Conservation (phyloP, 37 sponge, comb jelly and placozoan species). For the Axinella damicornis region DNA sequence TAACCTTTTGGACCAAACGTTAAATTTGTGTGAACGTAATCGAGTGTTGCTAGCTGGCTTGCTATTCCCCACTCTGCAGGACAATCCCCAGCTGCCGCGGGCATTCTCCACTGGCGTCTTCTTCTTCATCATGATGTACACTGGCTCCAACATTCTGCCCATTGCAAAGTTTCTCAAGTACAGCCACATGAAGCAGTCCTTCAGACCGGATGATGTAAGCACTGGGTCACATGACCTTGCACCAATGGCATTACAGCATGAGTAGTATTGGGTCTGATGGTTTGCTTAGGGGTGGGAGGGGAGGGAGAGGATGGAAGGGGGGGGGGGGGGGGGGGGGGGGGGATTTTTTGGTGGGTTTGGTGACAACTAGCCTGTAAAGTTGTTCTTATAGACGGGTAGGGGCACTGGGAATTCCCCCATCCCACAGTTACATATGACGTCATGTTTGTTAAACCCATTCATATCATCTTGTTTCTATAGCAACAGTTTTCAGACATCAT, state of each 20-base stretch:
- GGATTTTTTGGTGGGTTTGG: no score
- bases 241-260: background rate
- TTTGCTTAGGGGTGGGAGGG: no score
- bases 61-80: slow-evolving; percentile 2
- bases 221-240: background rate
- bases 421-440: no score
- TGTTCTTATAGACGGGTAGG: no score
- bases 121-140: slow-evolving; percentile 99
- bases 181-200: slow-evolving; percentile 95
- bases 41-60: no score
- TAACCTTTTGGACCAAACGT: no score
- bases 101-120: slow-evolving; percentile 94
- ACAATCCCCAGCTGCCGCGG: slow-evolving; percentile 96
- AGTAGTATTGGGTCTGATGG: no score
- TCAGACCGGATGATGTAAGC: slow-evolving; percentile 94
- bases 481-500: slow-evolving; percentile 89
- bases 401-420: no score
- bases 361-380: no score
- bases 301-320: no score
- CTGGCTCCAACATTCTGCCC: slow-evolving; percentile 96
- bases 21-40: no score
- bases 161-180: slow-evolving; percentile 94
- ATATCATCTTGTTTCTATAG: slow-evolving; percentile 2
- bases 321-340: no score
- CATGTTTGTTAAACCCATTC: background rate